Base-by-base conservation (phyloP, 2,888 invertebrate genomes). In the Amblyjoppa fuscipennis region DNA sequence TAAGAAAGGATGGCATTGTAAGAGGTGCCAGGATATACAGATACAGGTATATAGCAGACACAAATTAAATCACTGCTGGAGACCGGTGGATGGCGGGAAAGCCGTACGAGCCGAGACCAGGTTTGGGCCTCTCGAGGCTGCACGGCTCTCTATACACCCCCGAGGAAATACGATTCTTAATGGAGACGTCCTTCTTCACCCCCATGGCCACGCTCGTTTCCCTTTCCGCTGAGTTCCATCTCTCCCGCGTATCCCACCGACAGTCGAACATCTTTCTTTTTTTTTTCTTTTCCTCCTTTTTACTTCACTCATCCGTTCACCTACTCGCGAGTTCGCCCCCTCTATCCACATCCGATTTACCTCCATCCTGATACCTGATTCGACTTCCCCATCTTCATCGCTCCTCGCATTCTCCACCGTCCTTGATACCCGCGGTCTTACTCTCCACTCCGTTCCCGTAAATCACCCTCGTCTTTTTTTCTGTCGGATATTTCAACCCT, bases 111-210 rank as follows among this genome's bases (percentile, higher is more conserved):
- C 49, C 68, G 75, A 71, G 81, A 84, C 84, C 83, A 74, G 85
- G 87, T 82, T 87, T 81, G 78, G 83, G 74, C 80, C 56, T 45
- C 53, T 28, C 45, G 68, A 87, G 85, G 86, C 89, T 86, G 88
- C 88, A 75, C 20, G 20, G 45, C n/a, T 51, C 70, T 81, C 64
- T 28, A 31, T 34, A 59, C 34, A 66, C 73, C 34, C 53, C 56
- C 34, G 51, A 88, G 90, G 90, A 92, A 91, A 92, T 92, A 91
- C 90, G 91, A 84, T 85, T 88, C 89, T 89, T 87, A 90, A 91
- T 92, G 87, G 89, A 87, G 88, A 89, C 87, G 89, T 90, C 90
- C 91, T 81, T 88, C 86, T 88, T 79, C 61, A 25, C 73, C 87
- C 83, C 83, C 31, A 53, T 82, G 70, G 31, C 74, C 78, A 81